phyloP scores from a whole-genome alignment of 2,113 vertebrate species.

The Balaenoptera acutorostrata region DNA sequence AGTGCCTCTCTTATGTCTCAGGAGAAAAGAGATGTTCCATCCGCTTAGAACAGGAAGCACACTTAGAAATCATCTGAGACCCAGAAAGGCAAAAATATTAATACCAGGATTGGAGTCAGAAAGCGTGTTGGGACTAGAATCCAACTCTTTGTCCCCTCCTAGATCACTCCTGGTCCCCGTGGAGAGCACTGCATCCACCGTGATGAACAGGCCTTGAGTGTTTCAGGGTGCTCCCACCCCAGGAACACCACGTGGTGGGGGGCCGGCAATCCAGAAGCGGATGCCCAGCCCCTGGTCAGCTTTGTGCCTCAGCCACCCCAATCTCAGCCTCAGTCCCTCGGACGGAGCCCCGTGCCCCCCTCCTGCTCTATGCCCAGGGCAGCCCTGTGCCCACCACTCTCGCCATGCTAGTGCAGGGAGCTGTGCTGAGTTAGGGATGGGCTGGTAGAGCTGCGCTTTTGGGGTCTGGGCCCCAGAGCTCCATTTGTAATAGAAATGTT shows the following conservation, averaged over 20 bases:
- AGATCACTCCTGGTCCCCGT: too few species aligned
- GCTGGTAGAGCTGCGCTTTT: rapidly evolving
- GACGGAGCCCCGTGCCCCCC: rapidly evolving
- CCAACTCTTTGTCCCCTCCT: not conserved
- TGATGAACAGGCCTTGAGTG: not conserved
- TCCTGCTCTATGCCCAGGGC: not conserved
- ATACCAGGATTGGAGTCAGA: not conserved
- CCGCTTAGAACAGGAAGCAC: not conserved
- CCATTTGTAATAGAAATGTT: not conserved
- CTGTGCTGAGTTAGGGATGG: not conserved
- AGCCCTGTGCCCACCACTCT: not conserved
- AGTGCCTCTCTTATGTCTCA: not conserved
- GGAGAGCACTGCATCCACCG: not conserved
- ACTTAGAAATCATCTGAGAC: not conserved
- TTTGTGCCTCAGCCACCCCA: not conserved
- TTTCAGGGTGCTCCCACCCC: not conserved
- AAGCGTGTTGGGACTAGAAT: not conserved
- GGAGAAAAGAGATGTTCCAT: not conserved
- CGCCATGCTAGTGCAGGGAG: rapidly evolving
- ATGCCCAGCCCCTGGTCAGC: not conserved
- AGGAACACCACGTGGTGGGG: not conserved
- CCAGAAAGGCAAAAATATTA: not conserved
- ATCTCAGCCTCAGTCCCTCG: not conserved
- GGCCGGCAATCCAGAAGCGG: not conserved
- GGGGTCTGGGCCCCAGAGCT: not conserved